Percentiles rank a stretch among this genome's conserved stretches.
These are phyloP conservation scores for Oryzias woworae DNA, from an alignment of 2,113 vertebrate genomes.

Conservation along the genomic window DNA sequence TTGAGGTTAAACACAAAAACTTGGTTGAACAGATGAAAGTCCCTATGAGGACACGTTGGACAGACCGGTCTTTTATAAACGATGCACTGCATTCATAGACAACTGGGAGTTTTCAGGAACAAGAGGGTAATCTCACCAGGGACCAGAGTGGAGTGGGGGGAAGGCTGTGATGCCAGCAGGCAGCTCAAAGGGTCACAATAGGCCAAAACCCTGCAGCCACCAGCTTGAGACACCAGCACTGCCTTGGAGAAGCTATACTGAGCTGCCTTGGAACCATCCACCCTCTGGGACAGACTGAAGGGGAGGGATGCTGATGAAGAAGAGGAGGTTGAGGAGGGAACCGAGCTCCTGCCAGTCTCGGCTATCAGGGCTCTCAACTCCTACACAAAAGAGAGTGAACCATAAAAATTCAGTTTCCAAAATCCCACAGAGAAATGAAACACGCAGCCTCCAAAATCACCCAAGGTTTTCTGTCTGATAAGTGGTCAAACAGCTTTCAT, in stretches of 20 bases:
- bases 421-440: too few relatives aligned
- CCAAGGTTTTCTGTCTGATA: too few relatives aligned
- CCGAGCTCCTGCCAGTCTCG: constrained; percentile 60
- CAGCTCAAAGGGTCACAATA: constrained; percentile 85
- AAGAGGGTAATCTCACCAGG: constrained; percentile 80
- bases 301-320: constrained; percentile 8
- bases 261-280: constrained; percentile 58
- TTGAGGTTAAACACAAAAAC: neutral
- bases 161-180: constrained; percentile 90
- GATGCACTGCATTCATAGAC: too few relatives aligned
- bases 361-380: constrained; percentile 83
- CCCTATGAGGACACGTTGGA: neutral
- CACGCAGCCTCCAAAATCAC: too few relatives aligned
- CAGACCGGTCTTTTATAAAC: neutral
- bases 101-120: neutral
- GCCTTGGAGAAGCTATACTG: constrained; percentile 86
- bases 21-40: too few relatives aligned
- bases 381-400: constrained; percentile 63
- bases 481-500: too few relatives aligned
- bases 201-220: constrained; percentile 88
- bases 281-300: constrained; percentile 67
- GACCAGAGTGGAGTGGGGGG: constrained; percentile 85
- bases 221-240: constrained; percentile 84
- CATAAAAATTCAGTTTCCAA: neutral
- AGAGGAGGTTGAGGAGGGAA: constrained; percentile 45